Evolutionary conservation across 1,140 invertebrate genomes (phyloP).

Genomic region (Cherax destructor): DNA sequence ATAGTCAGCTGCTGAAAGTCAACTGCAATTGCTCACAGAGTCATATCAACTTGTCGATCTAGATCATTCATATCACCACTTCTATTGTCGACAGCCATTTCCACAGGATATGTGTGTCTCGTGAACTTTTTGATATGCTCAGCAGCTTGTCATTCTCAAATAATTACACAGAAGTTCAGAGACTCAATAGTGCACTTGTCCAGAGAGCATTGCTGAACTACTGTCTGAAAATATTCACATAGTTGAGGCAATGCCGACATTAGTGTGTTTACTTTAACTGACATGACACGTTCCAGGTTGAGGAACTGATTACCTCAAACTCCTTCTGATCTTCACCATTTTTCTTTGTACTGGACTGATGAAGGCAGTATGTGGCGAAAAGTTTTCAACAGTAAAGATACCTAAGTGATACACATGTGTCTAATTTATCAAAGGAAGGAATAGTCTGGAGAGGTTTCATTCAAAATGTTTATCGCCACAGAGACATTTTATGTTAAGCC

Average conservation of each 20-base stretch:
- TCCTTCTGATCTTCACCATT: no score
- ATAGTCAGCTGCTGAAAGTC: not conserved
- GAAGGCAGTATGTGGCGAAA: no score
- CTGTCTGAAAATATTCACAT: not conserved
- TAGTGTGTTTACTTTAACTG: not conserved
- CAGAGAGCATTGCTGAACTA: not conserved
- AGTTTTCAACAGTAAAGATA: no score
- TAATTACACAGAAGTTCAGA: constrained; percentile 27
- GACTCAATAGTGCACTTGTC: not conserved
- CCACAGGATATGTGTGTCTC: not conserved
- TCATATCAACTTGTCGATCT: constrained; percentile 23
- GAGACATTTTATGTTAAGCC: no score
- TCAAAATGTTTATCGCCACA: no score
- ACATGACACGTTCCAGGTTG: no score
- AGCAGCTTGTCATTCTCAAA: constrained; percentile 19
- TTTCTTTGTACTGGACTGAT: no score
- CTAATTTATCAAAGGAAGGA: no score
- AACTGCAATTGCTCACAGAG: constrained; percentile 5
- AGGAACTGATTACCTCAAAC: no score
- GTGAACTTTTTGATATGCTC: constrained; percentile 10
- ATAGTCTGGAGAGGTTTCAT: no score
- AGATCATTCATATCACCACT: constrained; percentile 38
- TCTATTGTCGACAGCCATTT: not conserved
- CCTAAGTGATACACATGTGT: no score
- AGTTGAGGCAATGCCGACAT: not conserved